Evolutionary conservation across 2,888 invertebrate genomes (phyloP), one percentile per base, ranked within the genome.

Genomic region (Elysia crispata): DNA sequence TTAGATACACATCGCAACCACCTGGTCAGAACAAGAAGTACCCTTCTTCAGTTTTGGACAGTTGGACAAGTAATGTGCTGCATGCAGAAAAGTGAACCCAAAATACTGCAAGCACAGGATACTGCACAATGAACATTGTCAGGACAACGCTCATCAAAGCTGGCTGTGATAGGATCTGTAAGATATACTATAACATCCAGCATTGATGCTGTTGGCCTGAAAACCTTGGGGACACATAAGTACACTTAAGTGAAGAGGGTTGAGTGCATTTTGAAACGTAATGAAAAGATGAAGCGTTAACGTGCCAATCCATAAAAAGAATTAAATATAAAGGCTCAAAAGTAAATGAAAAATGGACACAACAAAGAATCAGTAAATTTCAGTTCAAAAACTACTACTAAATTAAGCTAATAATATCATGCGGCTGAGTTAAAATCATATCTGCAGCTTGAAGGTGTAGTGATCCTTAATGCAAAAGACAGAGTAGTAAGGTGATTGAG

Each of bases 401-500:
- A n/a, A n/a, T n/a, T n/a, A n/a, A n/a, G n/a, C n/a, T n/a, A n/a
- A n/a, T n/a, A n/a, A n/a, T n/a, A n/a, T n/a, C n/a, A n/a, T n/a
- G n/a, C n/a, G n/a, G n/a, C 33, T 18, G 30, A 13, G 49, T 23
- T 30, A 25, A 70, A 23, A 23, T 20, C 23, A 41, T 41, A 69
- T 41, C 15, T 33, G 28, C 69, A 18, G 8, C 28, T 50, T 11
- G 72, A 31, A 8, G 77, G 15, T 23, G n/a, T 1, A 23, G 25
- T 76, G 76, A 75, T 41, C 31, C 76, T 54, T 83, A 50, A 76
- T 83, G 96, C 96, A 97, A 97, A 97, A 97, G 97, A 97, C 97
- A 97, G 96, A 96, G 96, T 97, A 97, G 97, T 96, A 97, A 97
- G 97, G 95, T 94, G 92, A 81, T 75, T 57, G 93, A 92, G 92